phyloP scores from a whole-genome alignment of 2,888 invertebrate species.

The Halictus ligatus region DNA sequence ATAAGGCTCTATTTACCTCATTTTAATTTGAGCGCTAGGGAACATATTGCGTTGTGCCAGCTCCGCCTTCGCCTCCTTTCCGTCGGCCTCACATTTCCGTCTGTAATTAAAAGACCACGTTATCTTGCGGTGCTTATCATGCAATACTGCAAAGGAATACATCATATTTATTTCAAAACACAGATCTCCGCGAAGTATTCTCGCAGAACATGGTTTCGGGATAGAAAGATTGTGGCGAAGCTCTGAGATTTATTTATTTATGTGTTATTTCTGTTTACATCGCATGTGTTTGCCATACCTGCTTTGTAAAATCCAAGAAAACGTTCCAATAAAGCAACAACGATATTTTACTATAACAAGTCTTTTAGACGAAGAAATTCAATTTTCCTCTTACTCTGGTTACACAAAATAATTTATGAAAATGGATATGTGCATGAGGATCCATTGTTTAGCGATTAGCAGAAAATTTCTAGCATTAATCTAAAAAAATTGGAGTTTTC shows the following conservation, averaged over 20 bases:
- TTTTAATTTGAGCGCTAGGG: constrained; percentile 84
- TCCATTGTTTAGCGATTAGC: too few species aligned
- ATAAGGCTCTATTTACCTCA: constrained; percentile 78
- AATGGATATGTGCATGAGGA: too few species aligned
- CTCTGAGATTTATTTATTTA: neutral
- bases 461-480: too few species aligned
- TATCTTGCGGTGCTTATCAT: constrained; percentile 9
- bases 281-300: neutral
- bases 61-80: constrained; percentile 83
- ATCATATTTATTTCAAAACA: neutral
- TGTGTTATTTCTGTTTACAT: neutral
- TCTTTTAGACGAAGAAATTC: neutral
- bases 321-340: neutral
- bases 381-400: neutral
- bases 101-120: constrained; percentile 76
- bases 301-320: neutral
- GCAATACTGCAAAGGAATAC: constrained; percentile 9
- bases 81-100: constrained; percentile 84
- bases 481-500: too few species aligned
- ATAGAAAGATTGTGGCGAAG: neutral
- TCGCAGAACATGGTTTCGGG: neutral
- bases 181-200: too few species aligned
- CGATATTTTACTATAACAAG: neutral
- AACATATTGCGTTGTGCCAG: constrained; percentile 84
- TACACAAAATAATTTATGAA: too few species aligned